Conservation (phyloP, 1,140 invertebrate genomes). For the Idris sp. region DNA sequence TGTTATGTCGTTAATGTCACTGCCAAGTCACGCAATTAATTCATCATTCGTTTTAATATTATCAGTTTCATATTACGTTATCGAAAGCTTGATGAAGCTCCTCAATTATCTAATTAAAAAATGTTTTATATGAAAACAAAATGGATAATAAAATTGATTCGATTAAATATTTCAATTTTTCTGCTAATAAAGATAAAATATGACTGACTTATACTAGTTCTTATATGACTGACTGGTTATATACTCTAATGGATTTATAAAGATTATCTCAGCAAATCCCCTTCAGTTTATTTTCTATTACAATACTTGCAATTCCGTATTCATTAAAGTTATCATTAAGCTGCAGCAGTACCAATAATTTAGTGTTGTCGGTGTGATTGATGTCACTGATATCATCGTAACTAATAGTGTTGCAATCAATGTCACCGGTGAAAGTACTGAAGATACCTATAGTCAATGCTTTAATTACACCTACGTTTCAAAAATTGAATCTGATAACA, state of each 20-base stretch:
- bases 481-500: slow-evolving; percentile 10
- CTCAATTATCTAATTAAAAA: too few relatives aligned
- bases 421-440: slow-evolving; percentile 53
- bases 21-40: slow-evolving; percentile 3
- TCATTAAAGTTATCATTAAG: slow-evolving; percentile 28
- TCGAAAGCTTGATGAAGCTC: too few relatives aligned
- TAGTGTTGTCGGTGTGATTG: slow-evolving; percentile 41
- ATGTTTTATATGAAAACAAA: too few relatives aligned
- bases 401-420: slow-evolving; percentile 59
- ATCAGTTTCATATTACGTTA: too few relatives aligned
- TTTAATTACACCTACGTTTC: slow-evolving; percentile 35
- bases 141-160: too few relatives aligned
- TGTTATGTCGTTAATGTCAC: slow-evolving; percentile 31
- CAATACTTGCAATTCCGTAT: not conserved
- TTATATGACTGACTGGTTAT: too few relatives aligned
- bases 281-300: not conserved
- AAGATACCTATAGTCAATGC: slow-evolving; percentile 42
- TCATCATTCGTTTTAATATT: too few relatives aligned
- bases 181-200: too few relatives aligned
- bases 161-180: too few relatives aligned
- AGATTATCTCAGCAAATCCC: too few relatives aligned
- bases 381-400: slow-evolving; percentile 50
- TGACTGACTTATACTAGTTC: too few relatives aligned
- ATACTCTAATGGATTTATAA: too few relatives aligned
- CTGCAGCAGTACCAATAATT: slow-evolving; percentile 42